These are phyloP conservation scores for Choristoneura fumiferana DNA, from an alignment of 1,140 invertebrate genomes.

Conservation along the genomic window DNA sequence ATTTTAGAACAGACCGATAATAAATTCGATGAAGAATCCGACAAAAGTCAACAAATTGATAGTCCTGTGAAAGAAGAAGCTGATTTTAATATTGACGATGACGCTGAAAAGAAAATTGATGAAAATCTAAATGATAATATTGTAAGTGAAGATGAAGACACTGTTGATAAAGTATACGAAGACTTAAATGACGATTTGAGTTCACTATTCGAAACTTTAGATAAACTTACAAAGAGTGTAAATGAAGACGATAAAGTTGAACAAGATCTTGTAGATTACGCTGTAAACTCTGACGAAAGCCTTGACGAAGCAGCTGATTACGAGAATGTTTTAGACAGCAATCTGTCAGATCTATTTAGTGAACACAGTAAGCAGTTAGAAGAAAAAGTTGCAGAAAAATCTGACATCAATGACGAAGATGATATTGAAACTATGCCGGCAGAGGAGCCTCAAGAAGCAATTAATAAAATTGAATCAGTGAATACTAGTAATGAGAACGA, in stretches of 20 bases:
- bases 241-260: slow-evolving; percentile 23
- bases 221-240: slow-evolving; percentile 39
- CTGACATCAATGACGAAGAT: background rate
- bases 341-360: background rate
- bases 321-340: slow-evolving; percentile 9
- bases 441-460: background rate
- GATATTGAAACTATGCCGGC: background rate
- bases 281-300: slow-evolving; percentile 1
- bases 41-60: background rate
- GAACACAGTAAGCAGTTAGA: background rate
- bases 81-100: background rate
- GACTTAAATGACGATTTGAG: slow-evolving; percentile 50
- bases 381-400: background rate
- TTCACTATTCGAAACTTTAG: slow-evolving; percentile 41
- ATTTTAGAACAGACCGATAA: slow-evolving; percentile 23
- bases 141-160: slow-evolving; percentile 25
- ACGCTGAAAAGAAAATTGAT: slow-evolving; percentile 16
- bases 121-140: slow-evolving; percentile 4
- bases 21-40: slow-evolving; percentile 11
- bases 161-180: slow-evolving; percentile 33
- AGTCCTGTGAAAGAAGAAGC: background rate
- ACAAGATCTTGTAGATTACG: slow-evolving; percentile 10
- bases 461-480: background rate
- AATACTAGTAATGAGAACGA: background rate
- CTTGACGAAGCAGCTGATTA: background rate